Evolutionary conservation across 1,140 invertebrate species (phyloP), one percentile per base, ranked within the genome.

Genomic region (Drosophila repleta): DNA sequence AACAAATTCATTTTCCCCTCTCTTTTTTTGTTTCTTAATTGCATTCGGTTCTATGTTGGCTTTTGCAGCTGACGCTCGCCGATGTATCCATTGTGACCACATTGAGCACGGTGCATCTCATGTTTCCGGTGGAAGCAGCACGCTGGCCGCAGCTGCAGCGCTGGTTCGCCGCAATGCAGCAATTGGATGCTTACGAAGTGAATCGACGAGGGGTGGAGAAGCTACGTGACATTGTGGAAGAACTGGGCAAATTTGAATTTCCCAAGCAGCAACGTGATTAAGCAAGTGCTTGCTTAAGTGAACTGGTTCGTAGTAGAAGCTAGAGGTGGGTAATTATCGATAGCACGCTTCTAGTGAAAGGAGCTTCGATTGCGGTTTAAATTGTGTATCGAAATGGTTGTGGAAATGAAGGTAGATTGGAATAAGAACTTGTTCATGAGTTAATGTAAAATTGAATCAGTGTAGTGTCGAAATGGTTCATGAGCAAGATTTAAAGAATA

Each of bases 31-130:
- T 41, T 1, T 24, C 70, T 73, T 75, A 81, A 85, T 78, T 60
- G 60, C 52, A 60, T 76, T 70, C 76, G 60, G 55, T 72, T 57
- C 6, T 10, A 85, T 51, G 62, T 20, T 57, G 65, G 65, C 70
- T 45, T 57, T 74, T 67, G 26, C 39, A 91, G 90, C 66, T 91
- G 57, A 90, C 90, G 53, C 81, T 91, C 35, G 90, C 90, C 51
- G 90, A 91, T 76, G 39, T 91, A 51, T 91, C 89, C 49, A 80
- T 90, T 56, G 78, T 90, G 60, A 90, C 88, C 85, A 91, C 90
- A 90, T 15, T 90, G 67, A 91, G 90, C 53, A 91, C 90, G 15
- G 90, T 91, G 58, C 74, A 90, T 84, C 87, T 91, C 76, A 89
- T 91, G 78, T 91, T 91, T 91, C 87, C 83, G 20, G 74, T 91